Base-by-base conservation (phyloP, 1,140 invertebrate genomes). In the Littorina saxatilis region DNA sequence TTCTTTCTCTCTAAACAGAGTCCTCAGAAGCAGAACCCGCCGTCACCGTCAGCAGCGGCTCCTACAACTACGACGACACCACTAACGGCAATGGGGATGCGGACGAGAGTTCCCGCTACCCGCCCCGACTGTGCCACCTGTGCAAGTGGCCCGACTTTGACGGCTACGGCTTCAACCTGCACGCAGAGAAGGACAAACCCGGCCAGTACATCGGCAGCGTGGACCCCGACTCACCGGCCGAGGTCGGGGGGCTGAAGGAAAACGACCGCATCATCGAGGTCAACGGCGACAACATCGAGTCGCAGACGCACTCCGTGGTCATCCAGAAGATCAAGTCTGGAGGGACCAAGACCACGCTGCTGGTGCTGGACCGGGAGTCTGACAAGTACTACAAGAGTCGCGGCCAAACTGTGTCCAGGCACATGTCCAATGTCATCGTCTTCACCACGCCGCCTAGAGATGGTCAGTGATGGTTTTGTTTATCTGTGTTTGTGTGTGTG, bases 171-270 rank as follows among this genome's bases (percentile, higher is more conserved):
- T 99, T 99, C 92, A 99, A 99, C 93, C 93, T 99, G 68, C 98
- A 99, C 92, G 98, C 98, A 32, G 98, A 99, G 92, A 97, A 98
- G 90, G 95, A 96, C 61, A 97, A 97, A 91, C 95, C 95, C 13
- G 98, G 98, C 11, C 99, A 99, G 91, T 99, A 96, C 92, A 98
- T 99, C 89, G 98, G 98, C 61, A 98, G 98, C 92, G 97, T 99
- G 52, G 98, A 99, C 93, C 95, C 96, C 3, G 95, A 95, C 52
- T 98, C 97, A 9, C 98, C 98, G 17, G 98, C 98, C 17, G 95
- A 98, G 90, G 93, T 94, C 0, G 97, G 98, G 13, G 98, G 98
- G 3, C 92, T 99, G n/a, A 94, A 94, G 68, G 95, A 97, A 91
- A 96, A 97, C 61, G 98, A 99, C 92, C 94, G 97, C 72, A 99